phyloP scores from a whole-genome alignment of 2,797 vertebrate genomes.

The Malacoraja senta region DNA sequence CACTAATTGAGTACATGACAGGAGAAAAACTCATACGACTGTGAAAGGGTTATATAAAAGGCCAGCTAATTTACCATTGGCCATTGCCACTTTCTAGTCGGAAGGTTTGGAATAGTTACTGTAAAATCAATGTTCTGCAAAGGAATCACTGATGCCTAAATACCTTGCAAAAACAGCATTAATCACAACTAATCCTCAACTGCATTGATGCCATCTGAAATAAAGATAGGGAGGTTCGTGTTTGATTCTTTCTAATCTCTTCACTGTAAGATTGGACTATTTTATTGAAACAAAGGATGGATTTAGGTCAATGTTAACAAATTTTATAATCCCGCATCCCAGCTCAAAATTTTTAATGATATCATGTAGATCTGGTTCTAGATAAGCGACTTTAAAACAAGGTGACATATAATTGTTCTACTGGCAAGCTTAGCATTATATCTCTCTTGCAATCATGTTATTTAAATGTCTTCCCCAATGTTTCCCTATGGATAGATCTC shows the following conservation, averaged over 20 bases:
- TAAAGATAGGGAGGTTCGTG: neutral
- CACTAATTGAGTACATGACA: neutral
- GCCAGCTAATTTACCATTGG: neutral
- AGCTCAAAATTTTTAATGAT: neutral
- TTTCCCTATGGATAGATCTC: neutral
- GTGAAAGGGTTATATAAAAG: neutral
- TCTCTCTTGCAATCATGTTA: neutral
- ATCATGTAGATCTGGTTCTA: neutral
- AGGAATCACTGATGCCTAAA: neutral
- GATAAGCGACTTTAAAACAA: neutral
- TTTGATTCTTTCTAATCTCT: neutral
- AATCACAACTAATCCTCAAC: neutral
- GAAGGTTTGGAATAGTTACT: neutral
- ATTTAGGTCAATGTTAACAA: neutral
- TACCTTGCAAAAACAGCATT: neutral
- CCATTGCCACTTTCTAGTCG: neutral
- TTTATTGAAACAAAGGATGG: neutral
- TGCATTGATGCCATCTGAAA: neutral
- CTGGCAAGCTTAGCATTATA: too few relatives aligned
- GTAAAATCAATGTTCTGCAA: neutral
- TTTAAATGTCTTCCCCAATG: neutral
- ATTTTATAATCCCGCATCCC: neutral
- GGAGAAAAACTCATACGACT: too few relatives aligned
- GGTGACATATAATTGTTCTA: neutral
- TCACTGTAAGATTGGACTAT: neutral